These are phyloP conservation scores for Littorina saxatilis DNA, from an alignment of 1,140 invertebrate genomes.

Conservation along the genomic window DNA sequence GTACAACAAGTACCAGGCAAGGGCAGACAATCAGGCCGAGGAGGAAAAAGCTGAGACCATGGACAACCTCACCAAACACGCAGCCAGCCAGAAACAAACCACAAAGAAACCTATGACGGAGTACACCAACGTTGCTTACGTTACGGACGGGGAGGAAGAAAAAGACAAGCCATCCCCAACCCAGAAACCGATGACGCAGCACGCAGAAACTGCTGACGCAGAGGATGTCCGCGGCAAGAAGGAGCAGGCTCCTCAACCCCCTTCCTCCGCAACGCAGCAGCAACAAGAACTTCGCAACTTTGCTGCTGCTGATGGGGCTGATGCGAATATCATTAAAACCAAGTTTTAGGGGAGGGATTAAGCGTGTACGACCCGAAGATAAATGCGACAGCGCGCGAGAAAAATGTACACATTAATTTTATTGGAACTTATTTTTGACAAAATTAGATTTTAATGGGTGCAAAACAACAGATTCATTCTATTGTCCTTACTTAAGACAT, in stretches of 20 bases:
- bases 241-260: neutral
- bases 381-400: too few relatives aligned
- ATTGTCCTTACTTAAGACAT: too few relatives aligned
- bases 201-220: neutral
- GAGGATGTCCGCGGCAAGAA: neutral
- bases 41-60: neutral
- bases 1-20: conserved; percentile 19
- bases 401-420: too few relatives aligned
- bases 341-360: too few relatives aligned
- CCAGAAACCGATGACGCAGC: neutral
- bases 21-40: conserved; percentile 2
- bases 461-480: too few relatives aligned
- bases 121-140: conserved; percentile 17
- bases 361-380: too few relatives aligned
- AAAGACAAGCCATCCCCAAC: neutral
- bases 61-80: neutral
- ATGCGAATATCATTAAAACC: too few relatives aligned
- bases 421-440: too few relatives aligned
- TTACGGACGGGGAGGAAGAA: neutral
- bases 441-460: too few relatives aligned
- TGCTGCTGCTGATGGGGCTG: neutral
- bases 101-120: neutral
- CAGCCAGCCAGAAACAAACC: neutral
- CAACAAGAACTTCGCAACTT: neutral
- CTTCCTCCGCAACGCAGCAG: neutral